These are phyloP conservation scores for Oryzias woworae DNA, from an alignment of 2,113 vertebrate genomes.

Conservation along the genomic window DNA sequence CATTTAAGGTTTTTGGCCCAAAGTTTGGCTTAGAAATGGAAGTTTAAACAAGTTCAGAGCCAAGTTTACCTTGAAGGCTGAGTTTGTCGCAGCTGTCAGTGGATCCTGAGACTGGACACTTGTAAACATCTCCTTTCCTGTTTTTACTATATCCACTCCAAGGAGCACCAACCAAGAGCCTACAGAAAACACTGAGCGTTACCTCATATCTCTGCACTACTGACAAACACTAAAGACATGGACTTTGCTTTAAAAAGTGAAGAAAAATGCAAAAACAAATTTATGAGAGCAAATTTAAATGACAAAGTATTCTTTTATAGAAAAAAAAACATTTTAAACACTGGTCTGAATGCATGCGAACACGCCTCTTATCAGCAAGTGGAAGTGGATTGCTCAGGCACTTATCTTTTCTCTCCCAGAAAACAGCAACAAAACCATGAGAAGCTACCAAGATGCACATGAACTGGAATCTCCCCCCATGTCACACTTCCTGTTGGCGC, in stretches of 20 bases:
- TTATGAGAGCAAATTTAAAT: no score
- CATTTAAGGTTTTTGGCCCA: background rate
- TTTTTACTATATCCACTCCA: constrained; percentile 87
- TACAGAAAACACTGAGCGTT: constrained; percentile 51
- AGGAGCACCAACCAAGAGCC: constrained; percentile 89
- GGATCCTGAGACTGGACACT: constrained; percentile 76
- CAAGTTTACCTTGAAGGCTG: constrained; percentile 81
- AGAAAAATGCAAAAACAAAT: background rate
- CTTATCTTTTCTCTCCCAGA: no score
- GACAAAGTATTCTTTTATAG: no score
- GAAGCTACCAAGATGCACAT: no score
- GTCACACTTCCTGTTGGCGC: no score
- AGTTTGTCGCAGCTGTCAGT: constrained; percentile 80
- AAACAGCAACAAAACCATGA: no score
- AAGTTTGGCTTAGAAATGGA: constrained; percentile 17
- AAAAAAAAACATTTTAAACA: no score
- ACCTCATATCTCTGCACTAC: background rate
- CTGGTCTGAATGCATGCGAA: no score
- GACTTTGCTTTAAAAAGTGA: background rate
- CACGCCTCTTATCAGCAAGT: no score
- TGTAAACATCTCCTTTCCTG: constrained; percentile 89
- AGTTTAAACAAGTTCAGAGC: constrained; percentile 8
- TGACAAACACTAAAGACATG: background rate
- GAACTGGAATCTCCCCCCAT: no score
- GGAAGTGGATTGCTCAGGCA: no score